Conservation (phyloP, 1,140 invertebrate genomes). For the Hycleus cichorii region DNA sequence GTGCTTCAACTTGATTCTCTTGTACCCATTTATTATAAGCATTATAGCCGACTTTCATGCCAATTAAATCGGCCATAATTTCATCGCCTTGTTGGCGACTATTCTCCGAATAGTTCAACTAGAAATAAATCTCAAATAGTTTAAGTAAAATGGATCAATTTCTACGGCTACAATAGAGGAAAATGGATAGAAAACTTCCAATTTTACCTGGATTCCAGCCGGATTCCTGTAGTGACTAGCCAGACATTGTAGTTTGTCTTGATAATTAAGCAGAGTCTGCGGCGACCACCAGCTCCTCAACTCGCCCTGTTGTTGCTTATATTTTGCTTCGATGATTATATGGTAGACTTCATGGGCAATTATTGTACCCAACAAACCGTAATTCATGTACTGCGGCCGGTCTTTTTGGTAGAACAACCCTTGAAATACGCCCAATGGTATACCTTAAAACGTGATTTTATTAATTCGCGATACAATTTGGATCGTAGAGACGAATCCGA, state of each 20-base stretch:
- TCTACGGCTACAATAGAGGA: neutral
- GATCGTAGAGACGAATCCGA: too few species aligned
- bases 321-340: slow-evolving; percentile 29
- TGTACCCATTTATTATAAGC: slow-evolving; percentile 68
- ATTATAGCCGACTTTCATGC: slow-evolving; percentile 78
- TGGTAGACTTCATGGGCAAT: slow-evolving; percentile 93
- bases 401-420: slow-evolving; percentile 78
- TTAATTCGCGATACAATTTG: too few species aligned
- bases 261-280: slow-evolving; percentile 23
- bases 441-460: slow-evolving; percentile 48
- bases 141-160: neutral
- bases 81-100: slow-evolving; percentile 57
- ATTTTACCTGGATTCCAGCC: neutral
- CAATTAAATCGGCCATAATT: slow-evolving; percentile 80
- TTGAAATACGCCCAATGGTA: slow-evolving; percentile 86
- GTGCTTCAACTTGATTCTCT: slow-evolving; percentile 54
- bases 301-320: slow-evolving; percentile 10
- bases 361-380: slow-evolving; percentile 84
- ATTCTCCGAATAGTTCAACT: slow-evolving; percentile 82
- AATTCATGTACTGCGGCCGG: slow-evolving; percentile 85
- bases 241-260: slow-evolving; percentile 28
- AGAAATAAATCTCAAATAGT: slow-evolving; percentile 23
- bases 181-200: neutral
- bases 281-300: slow-evolving; percentile 26
- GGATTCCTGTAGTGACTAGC: slow-evolving; percentile 22